phyloP scores from a whole-genome alignment of 2,113 vertebrate genomes.

The Gymnogyps californianus region DNA sequence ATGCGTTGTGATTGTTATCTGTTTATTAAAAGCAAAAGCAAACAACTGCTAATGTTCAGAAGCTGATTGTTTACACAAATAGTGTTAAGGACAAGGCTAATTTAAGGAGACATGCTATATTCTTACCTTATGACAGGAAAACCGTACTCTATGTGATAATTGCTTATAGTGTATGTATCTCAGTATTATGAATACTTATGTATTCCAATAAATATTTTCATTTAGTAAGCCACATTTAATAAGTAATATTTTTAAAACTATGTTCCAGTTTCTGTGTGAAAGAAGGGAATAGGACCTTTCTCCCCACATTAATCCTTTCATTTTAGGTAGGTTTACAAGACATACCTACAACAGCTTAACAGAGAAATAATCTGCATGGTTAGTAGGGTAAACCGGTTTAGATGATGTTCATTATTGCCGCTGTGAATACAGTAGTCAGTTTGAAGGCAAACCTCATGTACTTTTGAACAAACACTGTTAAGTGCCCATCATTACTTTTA shows the following conservation, averaged over 20 bases:
- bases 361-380: not conserved
- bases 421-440: not conserved
- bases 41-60: not conserved
- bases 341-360: not conserved
- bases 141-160: not conserved
- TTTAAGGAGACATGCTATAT: not conserved
- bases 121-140: not conserved
- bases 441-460: not conserved
- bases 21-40: slow-evolving; percentile 25
- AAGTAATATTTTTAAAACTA: not conserved
- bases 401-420: not conserved
- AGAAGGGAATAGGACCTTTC: not conserved
- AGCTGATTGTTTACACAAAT: not conserved
- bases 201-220: not conserved
- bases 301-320: not conserved
- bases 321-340: not conserved
- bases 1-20: slow-evolving; percentile 1
- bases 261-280: not conserved
- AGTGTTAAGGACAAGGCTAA: not conserved
- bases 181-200: not conserved
- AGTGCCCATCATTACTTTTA: not conserved
- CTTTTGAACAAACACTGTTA: not conserved
- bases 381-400: not conserved
- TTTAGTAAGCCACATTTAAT: not conserved
- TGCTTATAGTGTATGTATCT: not conserved